phyloP scores from a whole-genome alignment of 2,113 vertebrate genomes.

The Sebastes fasciatus region DNA sequence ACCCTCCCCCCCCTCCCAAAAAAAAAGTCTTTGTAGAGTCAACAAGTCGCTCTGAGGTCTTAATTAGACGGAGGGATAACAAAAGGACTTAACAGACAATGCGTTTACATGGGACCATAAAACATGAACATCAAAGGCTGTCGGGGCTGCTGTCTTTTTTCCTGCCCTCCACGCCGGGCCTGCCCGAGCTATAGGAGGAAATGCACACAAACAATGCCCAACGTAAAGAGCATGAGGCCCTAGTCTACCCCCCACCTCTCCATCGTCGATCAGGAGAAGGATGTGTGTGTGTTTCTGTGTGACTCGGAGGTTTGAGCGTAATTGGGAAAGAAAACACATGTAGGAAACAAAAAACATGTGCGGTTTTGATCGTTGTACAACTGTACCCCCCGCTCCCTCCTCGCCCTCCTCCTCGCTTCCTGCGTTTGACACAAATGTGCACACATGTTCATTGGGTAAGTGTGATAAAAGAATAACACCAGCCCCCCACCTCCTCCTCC shows the following conservation, averaged over 20 bases:
- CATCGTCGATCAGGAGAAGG: conserved; percentile 31
- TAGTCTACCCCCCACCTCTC: conserved; percentile 14
- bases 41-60: conserved; percentile 82
- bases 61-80: conserved; percentile 82
- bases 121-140: conserved; percentile 79
- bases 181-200: conserved; percentile 69
- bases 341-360: conserved; percentile 76
- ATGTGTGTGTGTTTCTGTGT: conserved; percentile 29
- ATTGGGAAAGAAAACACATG: conserved; percentile 77
- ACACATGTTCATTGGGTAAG: conserved; percentile 61
- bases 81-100: conserved; percentile 79
- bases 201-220: conserved; percentile 73
- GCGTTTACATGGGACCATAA: conserved; percentile 76
- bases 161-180: conserved; percentile 42
- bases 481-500: neutral
- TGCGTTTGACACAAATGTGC: conserved; percentile 60
- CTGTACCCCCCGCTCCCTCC: conserved; percentile 43
- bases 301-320: conserved; percentile 55
- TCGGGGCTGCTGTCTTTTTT: conserved; percentile 53
- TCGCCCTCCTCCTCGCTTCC: conserved; percentile 58
- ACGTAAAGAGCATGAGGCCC: conserved; percentile 62
- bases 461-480: conserved; percentile 66
- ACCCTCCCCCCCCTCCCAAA: conserved; percentile 42
- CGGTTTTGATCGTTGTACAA: conserved; percentile 58
- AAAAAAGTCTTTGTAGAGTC: conserved; percentile 78